Evolutionary conservation across 30 jellyfish, hydroid and myxozoan genomes (phyloP), one percentile per base, ranked within the genome.

Genomic region (Cassiopea andromeda): DNA sequence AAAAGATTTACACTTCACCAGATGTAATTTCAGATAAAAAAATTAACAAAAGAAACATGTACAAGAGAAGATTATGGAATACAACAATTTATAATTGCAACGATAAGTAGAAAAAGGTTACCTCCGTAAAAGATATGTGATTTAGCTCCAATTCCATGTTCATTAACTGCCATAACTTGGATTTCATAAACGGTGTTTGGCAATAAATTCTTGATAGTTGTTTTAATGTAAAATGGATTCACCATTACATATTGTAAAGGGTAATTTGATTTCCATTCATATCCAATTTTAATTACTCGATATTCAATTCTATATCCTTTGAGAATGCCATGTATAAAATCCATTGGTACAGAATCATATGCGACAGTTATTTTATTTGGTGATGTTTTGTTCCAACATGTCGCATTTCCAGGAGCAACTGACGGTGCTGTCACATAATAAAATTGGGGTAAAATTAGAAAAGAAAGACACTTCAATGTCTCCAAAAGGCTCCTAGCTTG

Each of bases 81-180:
- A 27, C 38, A 27, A 27, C 38, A 27, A 27, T 27, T 27, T 27
- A 27, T 27, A 27, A 27, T 27, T 27, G 38, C 38, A 27, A 27
- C 38, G 38, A 27, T 27, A 27, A 27, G 38, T 27, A 54, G 12
- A 54, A 18, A 74, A 50, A 13, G 18, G 82, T 44, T 75, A 89
- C 97, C 92, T 61, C 92, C 97, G 61, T 81, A 89, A 14, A 74
- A n/a, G 4, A 48, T 44, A 3, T 60, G 79, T 59, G 97, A 86
- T 58, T 97, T 77, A n/a, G 81, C 94, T 13, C 98, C 97, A 60
- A 59, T 95, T 38, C 98, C 98, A 44, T 90, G 87, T 69, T 88
- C 93, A 71, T 90, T 94, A 14, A 83, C 93, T 14, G 97, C 98
- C 86, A 69, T 73, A 27, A 89, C 92, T 71, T 74, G 89, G n/a